phyloP scores from a whole-genome alignment of 2,113 vertebrate species.

The Hyaena hyaena region DNA sequence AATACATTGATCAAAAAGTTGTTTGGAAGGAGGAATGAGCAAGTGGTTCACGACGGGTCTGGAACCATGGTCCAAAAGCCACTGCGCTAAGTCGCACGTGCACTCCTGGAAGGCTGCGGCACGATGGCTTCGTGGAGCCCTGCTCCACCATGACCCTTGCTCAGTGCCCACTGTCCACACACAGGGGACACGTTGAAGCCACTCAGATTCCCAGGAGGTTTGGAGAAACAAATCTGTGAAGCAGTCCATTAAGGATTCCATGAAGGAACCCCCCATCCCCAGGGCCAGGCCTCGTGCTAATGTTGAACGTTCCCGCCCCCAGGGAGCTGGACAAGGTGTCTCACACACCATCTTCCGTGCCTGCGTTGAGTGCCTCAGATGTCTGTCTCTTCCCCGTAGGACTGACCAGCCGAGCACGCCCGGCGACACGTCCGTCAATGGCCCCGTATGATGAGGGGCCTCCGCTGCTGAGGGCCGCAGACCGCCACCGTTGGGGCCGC shows the following conservation, averaged over 20 bases:
- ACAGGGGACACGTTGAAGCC: rapidly evolving
- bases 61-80: neutral
- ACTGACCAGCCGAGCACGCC: slow-evolving; percentile 87
- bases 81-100: rapidly evolving
- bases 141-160: too few species aligned
- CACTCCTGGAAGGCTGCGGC: rapidly evolving
- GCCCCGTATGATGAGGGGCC: slow-evolving; percentile 92
- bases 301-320: rapidly evolving
- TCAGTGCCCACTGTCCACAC: rapidly evolving
- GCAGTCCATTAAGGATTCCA: neutral
- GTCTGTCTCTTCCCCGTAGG: slow-evolving; percentile 83
- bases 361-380: neutral
- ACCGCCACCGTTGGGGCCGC: slow-evolving; percentile 84
- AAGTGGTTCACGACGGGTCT: rapidly evolving
- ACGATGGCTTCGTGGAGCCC: too few species aligned
- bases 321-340: rapidly evolving
- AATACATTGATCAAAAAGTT: neutral
- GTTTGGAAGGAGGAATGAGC: neutral
- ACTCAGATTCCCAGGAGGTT: neutral
- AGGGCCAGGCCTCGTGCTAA: neutral
- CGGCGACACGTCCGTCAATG: slow-evolving; percentile 91
- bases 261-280: too few species aligned
- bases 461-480: slow-evolving; percentile 85
- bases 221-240: neutral
- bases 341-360: rapidly evolving